These are phyloP conservation scores for Margaritifera margaritifera DNA, from an alignment of 2,888 invertebrate species.

Conservation along the genomic window DNA sequence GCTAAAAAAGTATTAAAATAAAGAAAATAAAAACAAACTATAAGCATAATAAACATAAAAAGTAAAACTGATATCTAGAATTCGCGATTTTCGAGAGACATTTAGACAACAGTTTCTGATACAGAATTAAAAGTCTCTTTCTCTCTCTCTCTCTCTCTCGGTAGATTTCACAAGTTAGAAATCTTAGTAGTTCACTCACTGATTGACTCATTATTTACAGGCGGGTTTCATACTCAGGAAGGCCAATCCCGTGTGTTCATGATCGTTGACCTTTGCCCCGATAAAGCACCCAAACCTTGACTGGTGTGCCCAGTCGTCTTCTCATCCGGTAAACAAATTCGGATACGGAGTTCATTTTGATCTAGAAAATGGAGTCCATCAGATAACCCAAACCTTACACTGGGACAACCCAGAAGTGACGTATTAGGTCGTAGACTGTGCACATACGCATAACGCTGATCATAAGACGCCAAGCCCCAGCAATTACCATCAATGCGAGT, in stretches of 20 bases:
- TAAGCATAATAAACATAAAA: too few relatives aligned
- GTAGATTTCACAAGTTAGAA: background rate
- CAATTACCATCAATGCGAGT: slow-evolving; percentile 31
- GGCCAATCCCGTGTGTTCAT: slow-evolving; percentile 37
- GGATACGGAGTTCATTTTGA: slow-evolving; percentile 41
- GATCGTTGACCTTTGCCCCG: slow-evolving; percentile 54
- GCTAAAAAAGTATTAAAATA: too few relatives aligned
- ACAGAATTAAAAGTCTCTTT: too few relatives aligned
- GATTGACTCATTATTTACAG: slow-evolving; percentile 17
- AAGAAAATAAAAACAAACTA: too few relatives aligned
- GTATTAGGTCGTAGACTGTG: slow-evolving; percentile 24
- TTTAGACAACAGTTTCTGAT: too few relatives aligned
- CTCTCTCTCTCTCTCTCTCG: too few relatives aligned
- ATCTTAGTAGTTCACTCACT: background rate
- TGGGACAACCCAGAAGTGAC: slow-evolving; percentile 44
- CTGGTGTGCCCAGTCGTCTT: slow-evolving; percentile 45
- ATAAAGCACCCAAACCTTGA: slow-evolving; percentile 37
- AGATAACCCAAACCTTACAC: slow-evolving; percentile 17
- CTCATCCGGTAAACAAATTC: slow-evolving; percentile 16
- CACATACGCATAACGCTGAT: background rate
- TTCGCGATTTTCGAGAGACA: too few relatives aligned
- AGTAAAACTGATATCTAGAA: too few relatives aligned
- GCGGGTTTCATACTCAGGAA: slow-evolving; percentile 39
- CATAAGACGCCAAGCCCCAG: slow-evolving; percentile 24
- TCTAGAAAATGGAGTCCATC: slow-evolving; percentile 28